Evolutionary conservation across 2,888 invertebrate species (phyloP).

Genomic region (Aspidiotus destructor): DNA sequence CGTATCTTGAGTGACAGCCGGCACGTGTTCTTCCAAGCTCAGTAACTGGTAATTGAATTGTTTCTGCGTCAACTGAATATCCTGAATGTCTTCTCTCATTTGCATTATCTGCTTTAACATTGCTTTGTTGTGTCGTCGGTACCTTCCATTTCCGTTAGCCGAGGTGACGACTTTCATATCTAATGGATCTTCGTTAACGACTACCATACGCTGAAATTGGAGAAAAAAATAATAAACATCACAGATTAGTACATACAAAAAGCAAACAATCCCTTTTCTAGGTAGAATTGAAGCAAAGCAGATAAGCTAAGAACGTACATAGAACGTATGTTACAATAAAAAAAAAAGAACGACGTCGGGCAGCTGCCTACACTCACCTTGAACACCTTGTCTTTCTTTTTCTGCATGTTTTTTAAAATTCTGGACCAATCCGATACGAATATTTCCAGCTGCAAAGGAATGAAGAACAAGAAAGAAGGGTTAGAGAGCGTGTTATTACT

Average conservation of each 20-base stretch:
- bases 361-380: constrained; percentile 15
- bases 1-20: too few species aligned
- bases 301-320: background rate
- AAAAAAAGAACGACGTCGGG: background rate
- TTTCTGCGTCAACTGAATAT: background rate
- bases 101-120: background rate
- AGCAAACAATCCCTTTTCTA: background rate
- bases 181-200: constrained; percentile 27
- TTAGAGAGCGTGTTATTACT: background rate
- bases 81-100: background rate
- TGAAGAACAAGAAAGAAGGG: background rate
- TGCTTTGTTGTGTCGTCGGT: constrained; percentile 7
- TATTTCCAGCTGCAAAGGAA: constrained; percentile 3
- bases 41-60: constrained; percentile 5
- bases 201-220: constrained; percentile 24
- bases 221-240: background rate
- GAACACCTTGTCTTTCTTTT: constrained; percentile 5
- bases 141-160: constrained; percentile 5
- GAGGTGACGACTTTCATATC: constrained; percentile 18
- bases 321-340: background rate
- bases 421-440: constrained; percentile 4
- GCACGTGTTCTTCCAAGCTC: background rate
- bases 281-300: background rate
- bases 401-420: background rate
- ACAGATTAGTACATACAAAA: background rate